Evolutionary conservation across 2,113 vertebrate species (phyloP).

Genomic region (Salvelinus fontinalis): DNA sequence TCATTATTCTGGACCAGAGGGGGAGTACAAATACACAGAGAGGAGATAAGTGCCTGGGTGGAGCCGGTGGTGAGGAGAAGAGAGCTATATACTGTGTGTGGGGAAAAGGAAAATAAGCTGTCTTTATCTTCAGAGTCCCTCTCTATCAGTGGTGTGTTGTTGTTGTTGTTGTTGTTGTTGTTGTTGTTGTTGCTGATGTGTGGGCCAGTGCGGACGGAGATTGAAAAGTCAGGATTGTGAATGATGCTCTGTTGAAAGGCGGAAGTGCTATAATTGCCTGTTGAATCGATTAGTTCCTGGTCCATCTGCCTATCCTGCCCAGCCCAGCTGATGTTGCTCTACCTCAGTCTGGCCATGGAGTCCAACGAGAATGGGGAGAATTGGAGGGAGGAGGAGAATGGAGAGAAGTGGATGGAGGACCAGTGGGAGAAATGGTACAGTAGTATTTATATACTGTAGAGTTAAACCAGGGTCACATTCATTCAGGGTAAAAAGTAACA

Average conservation of each 20-base stretch:
- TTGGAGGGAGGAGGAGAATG: slow-evolving; percentile 80
- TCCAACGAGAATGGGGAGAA: slow-evolving; percentile 82
- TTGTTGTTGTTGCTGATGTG: not conserved
- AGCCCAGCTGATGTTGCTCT: slow-evolving; percentile 73
- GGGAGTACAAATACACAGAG: slow-evolving; percentile 10
- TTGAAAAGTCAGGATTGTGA: not conserved
- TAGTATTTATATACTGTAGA: not conserved
- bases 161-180: not conserved
- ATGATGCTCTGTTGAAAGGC: slow-evolving; percentile 20
- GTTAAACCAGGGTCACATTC: not conserved
- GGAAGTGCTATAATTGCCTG: slow-evolving; percentile 37
- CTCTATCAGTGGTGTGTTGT: no score
- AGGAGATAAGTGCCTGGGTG: no score
- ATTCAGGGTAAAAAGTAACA: no score
- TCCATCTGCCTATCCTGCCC: slow-evolving; percentile 7
- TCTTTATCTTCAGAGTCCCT: no score
- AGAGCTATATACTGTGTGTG: no score
- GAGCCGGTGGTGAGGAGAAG: no score
- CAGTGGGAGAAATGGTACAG: slow-evolving; percentile 91
- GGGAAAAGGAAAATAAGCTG: no score
- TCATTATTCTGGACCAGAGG: slow-evolving; percentile 36
- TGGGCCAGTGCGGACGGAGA: not conserved
- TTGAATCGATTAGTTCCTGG: slow-evolving; percentile 34
- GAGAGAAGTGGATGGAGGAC: slow-evolving; percentile 88
- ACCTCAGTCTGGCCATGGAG: slow-evolving; percentile 77